phyloP scores from a whole-genome alignment of 2,797 vertebrate genomes.

The Pangasius sanitwongsei region DNA sequence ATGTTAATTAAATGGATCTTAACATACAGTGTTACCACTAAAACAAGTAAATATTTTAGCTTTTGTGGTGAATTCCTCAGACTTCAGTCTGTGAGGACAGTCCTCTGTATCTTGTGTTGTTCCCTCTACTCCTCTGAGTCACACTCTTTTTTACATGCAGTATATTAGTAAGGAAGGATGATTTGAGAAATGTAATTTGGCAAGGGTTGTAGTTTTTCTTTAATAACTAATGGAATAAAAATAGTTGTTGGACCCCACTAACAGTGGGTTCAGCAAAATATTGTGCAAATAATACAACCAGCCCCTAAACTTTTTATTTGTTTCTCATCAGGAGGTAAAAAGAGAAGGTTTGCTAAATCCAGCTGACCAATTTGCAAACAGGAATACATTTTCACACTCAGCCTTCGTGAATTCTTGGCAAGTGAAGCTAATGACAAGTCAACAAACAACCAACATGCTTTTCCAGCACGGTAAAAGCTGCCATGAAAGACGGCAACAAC shows the following conservation, averaged over 20 bases:
- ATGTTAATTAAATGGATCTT: neutral
- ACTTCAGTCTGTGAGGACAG: neutral
- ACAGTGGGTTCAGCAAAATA: neutral
- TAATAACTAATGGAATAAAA: slow-evolving; percentile 1
- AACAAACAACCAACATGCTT: slow-evolving; percentile 29
- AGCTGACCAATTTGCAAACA: neutral
- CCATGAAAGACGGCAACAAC: slow-evolving; percentile 13
- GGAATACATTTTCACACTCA: slow-evolving; percentile 17
- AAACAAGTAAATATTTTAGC: neutral
- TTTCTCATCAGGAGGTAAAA: neutral
- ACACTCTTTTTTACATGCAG: neutral
- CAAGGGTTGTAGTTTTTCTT: neutral
- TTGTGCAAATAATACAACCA: neutral
- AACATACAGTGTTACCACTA: neutral
- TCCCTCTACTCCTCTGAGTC: neutral
- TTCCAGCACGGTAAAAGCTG: slow-evolving; percentile 34
- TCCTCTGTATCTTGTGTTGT: neutral
- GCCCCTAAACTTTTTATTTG: neutral
- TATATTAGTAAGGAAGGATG: neutral
- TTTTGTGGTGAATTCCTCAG: neutral
- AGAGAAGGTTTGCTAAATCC: slow-evolving; percentile 1
- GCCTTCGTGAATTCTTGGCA: slow-evolving; percentile 17
- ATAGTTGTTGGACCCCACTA: neutral
- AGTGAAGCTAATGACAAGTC: slow-evolving; percentile 17
- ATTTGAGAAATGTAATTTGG: neutral